A percentile compares a stretch with the other conserved stretches of the same genome.
Conservation (phyloP, 2,888 invertebrate species). For the Prenolepis imparis region DNA sequence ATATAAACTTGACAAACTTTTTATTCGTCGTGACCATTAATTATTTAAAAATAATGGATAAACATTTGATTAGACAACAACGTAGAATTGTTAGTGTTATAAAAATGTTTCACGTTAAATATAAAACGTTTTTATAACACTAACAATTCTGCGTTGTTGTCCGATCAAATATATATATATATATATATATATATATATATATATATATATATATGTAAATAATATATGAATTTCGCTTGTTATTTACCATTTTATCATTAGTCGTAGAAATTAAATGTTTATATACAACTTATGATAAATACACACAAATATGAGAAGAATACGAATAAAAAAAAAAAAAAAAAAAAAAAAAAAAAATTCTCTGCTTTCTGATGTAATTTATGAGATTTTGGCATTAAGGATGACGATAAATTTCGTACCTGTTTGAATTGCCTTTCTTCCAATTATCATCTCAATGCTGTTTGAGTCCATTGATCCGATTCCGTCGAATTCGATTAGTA, state of each 20-base stretch:
- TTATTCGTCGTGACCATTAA: neutral
- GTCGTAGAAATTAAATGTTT: neutral
- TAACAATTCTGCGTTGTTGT: too few relatives aligned
- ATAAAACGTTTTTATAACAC: too few relatives aligned
- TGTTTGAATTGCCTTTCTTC: neutral
- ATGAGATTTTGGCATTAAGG: neutral
- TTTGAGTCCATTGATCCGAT: neutral
- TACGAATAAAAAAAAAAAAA: neutral
- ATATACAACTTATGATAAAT: neutral
- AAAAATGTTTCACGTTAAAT: neutral
- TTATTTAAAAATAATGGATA: neutral
- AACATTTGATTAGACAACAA: neutral
- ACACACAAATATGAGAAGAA: neutral
- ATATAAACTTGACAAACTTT: neutral
- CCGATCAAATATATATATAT: neutral
- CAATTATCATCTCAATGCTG: neutral
- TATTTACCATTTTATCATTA: neutral
- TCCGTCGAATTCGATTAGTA: neutral
- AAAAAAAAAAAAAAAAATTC: neutral
- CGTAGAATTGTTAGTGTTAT: neutral
- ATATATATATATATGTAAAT: neutral
- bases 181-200: neutral
- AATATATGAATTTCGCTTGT: neutral
- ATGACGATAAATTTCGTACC: conserved; percentile 7
- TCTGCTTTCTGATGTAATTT: neutral